These are phyloP conservation scores for Cyphomyrmex costatus DNA, from an alignment of 1,140 invertebrate genomes.

Conservation along the genomic window DNA sequence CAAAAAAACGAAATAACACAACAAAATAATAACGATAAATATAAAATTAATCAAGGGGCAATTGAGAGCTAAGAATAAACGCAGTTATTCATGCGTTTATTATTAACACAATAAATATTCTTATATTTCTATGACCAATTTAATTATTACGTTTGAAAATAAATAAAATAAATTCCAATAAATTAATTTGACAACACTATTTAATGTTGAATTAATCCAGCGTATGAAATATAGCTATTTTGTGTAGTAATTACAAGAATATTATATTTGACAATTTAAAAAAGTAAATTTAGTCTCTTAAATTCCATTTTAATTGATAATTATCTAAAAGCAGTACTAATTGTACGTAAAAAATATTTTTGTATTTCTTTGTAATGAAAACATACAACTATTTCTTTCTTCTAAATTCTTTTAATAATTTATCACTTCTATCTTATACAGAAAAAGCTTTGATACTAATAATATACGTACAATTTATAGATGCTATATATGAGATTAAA, in stretches of 20 bases:
- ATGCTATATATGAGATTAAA: neutral
- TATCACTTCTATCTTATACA: neutral
- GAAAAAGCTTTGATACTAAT: neutral
- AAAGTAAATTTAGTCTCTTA: neutral
- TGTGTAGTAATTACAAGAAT: neutral
- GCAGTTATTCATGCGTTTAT: too few species aligned
- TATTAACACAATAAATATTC: constrained; percentile 38
- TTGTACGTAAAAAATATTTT: neutral
- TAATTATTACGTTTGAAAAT: constrained; percentile 27
- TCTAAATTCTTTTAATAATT: neutral
- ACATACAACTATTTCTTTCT: neutral
- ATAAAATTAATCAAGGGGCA: too few species aligned
- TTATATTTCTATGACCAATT: neutral
- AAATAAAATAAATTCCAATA: neutral
- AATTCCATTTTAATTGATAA: neutral
- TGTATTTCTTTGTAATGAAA: neutral
- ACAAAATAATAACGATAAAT: too few species aligned
- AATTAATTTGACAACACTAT: too few species aligned
- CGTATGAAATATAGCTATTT: neutral
- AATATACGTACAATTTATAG: neutral
- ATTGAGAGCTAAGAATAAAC: too few species aligned
- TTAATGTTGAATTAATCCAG: neutral
- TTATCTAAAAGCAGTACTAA: neutral
- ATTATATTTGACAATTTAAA: neutral
- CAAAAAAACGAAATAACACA: constrained; percentile 46